phyloP scores from a whole-genome alignment of 2,797 vertebrate species.

The Rousettus madagascariensis region DNA sequence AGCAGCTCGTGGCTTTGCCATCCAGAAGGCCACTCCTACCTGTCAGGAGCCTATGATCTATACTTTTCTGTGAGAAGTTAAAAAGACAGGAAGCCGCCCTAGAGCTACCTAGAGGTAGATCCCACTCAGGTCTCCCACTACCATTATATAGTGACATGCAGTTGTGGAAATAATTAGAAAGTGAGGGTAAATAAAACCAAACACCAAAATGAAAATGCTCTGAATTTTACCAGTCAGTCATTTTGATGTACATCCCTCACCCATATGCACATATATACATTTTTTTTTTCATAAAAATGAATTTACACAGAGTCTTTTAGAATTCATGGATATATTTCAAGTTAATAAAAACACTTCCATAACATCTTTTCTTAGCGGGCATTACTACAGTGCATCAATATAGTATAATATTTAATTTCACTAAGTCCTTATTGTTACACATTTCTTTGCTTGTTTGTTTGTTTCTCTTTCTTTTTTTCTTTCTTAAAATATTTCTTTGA shows the following conservation, averaged over 20 bases:
- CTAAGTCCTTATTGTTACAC: background rate
- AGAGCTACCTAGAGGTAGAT: too few relatives aligned
- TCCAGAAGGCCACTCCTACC: background rate
- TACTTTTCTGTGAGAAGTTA: background rate
- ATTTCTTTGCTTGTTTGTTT: background rate
- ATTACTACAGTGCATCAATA: background rate
- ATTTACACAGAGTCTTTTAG: background rate
- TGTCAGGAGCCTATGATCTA: background rate
- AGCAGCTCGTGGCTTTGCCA: background rate
- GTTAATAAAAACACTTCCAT: background rate
- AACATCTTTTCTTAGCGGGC: background rate
- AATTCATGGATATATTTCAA: background rate
- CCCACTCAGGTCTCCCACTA: background rate
- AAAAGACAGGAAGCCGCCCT: background rate
- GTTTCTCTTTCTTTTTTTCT: too few relatives aligned
- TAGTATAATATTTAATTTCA: background rate
- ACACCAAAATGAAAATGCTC: background rate
- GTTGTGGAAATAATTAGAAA: background rate
- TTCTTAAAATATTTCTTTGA: background rate
- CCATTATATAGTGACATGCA: background rate
- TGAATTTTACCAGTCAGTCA: background rate
- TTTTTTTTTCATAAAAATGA: background rate
- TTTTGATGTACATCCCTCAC: fast-evolving
- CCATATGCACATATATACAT: fast-evolving
- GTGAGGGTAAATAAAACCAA: background rate